phyloP scores from a whole-genome alignment of 1,140 invertebrate species.

The Chlorops oryzae region DNA sequence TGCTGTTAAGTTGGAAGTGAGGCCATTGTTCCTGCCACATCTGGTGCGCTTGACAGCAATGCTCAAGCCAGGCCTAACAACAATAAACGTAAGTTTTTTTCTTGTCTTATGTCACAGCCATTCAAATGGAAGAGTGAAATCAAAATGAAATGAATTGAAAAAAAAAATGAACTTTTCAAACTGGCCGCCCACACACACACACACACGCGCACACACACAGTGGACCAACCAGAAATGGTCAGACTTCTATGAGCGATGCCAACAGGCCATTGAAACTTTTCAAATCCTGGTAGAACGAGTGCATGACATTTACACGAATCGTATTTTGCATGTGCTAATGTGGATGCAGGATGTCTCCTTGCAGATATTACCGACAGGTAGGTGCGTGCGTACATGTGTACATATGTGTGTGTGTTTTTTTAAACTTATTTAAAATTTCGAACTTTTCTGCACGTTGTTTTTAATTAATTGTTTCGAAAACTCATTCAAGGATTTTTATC shows the following conservation, averaged over 20 bases:
- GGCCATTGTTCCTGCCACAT: conserved; percentile 78
- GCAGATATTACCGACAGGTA: conserved; percentile 65
- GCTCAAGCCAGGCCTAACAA: conserved; percentile 70
- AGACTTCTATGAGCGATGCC: conserved; percentile 61
- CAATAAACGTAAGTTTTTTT: conserved; percentile 52
- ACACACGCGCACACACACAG: too few species aligned
- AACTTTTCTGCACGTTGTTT: too few species aligned
- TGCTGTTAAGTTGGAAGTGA: conserved; percentile 75
- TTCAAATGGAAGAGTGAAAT: too few species aligned
- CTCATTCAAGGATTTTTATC: too few species aligned
- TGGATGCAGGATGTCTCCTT: conserved; percentile 81
- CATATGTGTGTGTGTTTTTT: conserved; percentile 14
- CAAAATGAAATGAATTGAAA: too few species aligned
- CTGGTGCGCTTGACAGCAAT: conserved; percentile 73
- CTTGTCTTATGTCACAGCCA: too few species aligned
- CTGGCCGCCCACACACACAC: too few species aligned
- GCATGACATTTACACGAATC: conserved; percentile 86
- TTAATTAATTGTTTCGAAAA: too few species aligned
- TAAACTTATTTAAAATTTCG: not conserved
- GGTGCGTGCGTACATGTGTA: not conserved
- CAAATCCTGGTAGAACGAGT: conserved; percentile 77
- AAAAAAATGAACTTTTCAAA: too few species aligned
- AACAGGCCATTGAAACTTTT: conserved; percentile 70
- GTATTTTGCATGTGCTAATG: conserved; percentile 78
- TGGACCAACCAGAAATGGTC: conserved; percentile 57